Conservation (phyloP, 2,888 invertebrate species). For the Coremacera marginata region DNA sequence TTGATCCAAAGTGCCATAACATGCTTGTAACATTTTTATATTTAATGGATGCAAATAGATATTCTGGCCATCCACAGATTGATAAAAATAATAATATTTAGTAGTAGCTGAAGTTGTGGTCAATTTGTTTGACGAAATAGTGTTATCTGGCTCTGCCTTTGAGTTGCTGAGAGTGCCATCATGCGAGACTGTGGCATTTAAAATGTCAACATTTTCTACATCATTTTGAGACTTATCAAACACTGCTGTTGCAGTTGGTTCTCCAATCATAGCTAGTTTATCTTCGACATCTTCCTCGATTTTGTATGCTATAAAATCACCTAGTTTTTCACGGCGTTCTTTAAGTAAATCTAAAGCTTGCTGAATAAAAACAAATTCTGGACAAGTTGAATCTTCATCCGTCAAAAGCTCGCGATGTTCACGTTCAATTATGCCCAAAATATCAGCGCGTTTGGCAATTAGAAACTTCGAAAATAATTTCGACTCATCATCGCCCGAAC, state of each 20-base stretch:
- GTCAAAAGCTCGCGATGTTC: conserved; percentile 78
- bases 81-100: conserved; percentile 67
- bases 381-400: conserved; percentile 79
- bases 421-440: conserved; percentile 78
- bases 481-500: conserved; percentile 69
- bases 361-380: conserved; percentile 88
- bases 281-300: conserved; percentile 43
- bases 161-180: neutral
- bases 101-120: conserved; percentile 68
- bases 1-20: conserved; percentile 84
- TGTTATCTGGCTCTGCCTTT: neutral
- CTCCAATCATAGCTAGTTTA: neutral
- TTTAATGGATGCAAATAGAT: conserved; percentile 92
- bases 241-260: neutral
- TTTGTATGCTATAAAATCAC: conserved; percentile 45
- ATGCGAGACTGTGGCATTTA: neutral
- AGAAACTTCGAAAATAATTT: conserved; percentile 79
- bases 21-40: conserved; percentile 87
- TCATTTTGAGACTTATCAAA: neutral
- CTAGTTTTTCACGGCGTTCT: conserved; percentile 57
- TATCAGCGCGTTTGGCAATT: conserved; percentile 77
- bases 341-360: conserved; percentile 81
- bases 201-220: neutral
- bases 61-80: conserved; percentile 92
- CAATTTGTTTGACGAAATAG: neutral